phyloP scores from a whole-genome alignment of 1,140 invertebrate species.

The Nebria ingens region DNA sequence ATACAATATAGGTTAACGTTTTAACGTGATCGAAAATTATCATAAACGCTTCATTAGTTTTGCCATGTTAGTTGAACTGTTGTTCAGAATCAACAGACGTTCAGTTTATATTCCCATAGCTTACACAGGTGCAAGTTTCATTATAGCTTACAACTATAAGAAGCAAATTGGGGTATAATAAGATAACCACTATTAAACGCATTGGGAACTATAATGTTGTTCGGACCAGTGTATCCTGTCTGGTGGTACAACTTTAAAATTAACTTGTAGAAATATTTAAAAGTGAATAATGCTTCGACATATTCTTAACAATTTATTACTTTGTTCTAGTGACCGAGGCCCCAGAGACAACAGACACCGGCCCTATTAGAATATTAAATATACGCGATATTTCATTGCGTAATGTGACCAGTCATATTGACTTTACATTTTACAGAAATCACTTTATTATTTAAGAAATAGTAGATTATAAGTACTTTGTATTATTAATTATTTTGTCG shows the following conservation, averaged over 20 bases:
- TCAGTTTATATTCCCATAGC: no score
- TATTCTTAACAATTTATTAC: neutral
- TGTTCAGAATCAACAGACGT: no score
- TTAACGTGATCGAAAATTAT: no score
- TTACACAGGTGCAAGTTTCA: constrained; percentile 13
- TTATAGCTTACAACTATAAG: constrained; percentile 17
- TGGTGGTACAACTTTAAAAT: constrained; percentile 22
- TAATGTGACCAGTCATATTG: neutral
- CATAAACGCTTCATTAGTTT: no score
- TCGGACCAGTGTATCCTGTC: constrained; percentile 28
- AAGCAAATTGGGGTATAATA: constrained; percentile 21
- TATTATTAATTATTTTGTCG: no score
- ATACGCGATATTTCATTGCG: neutral
- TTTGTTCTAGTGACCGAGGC: neutral
- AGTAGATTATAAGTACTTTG: neutral
- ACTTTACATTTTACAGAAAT: neutral
- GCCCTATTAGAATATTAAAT: neutral
- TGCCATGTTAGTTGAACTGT: no score
- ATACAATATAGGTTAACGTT: no score
- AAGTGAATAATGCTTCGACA: neutral
- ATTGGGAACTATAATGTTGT: constrained; percentile 16
- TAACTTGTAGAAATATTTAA: neutral
- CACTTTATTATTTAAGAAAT: neutral
- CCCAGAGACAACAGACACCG: neutral
- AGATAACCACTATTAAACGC: constrained; percentile 25